Percentiles rank a stretch among this genome's conserved stretches.
Evolutionary conservation across 35 echinoderm and acorn worm genomes (phyloP).

Genomic region (Ophiothrix spiculata): DNA sequence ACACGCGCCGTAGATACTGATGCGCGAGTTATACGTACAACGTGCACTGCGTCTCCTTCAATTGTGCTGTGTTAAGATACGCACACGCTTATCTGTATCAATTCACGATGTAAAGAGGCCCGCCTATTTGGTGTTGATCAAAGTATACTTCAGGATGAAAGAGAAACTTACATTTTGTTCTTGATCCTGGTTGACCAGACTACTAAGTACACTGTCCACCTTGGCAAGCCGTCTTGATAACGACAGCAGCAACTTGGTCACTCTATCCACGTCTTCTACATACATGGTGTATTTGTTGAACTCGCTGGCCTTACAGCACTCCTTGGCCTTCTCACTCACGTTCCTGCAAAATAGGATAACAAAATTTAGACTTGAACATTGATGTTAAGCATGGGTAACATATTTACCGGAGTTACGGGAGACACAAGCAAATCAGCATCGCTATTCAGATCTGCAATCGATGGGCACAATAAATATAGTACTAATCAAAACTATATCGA

Average conservation of each 20-base stretch:
- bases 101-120: no score
- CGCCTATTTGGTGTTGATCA: no score
- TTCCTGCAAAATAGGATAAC: constrained; percentile 27
- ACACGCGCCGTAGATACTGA: no score
- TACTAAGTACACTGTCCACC: constrained; percentile 74
- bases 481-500: no score
- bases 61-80: no score
- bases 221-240: constrained; percentile 66
- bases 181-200: constrained; percentile 62
- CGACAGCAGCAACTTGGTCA: constrained; percentile 67
- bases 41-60: no score
- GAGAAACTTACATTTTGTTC: constrained; percentile 60
- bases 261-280: constrained; percentile 76
- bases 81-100: no score
- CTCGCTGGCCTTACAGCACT: constrained; percentile 53
- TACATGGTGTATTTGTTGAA: constrained; percentile 79
- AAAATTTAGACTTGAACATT: neutral
- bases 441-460: neutral
- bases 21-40: no score
- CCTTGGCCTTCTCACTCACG: constrained; percentile 55
- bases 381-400: neutral
- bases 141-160: neutral
- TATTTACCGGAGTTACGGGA: no score
- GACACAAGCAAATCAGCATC: neutral
- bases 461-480: no score